Conservation (phyloP, 2,797 vertebrate species). For the Scolopax rusticola region DNA sequence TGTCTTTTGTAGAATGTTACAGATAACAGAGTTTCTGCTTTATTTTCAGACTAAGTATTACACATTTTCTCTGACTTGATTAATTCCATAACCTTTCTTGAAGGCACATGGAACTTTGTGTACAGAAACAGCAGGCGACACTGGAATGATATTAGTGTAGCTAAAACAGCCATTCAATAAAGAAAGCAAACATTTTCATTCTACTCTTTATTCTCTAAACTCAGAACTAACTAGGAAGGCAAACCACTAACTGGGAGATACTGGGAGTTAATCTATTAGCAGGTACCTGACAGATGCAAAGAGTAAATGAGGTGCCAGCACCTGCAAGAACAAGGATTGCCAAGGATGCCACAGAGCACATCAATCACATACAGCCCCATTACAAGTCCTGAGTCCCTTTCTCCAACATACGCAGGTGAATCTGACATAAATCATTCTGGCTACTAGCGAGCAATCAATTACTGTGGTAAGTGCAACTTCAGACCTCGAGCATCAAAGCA, state of each 20-base stretch:
- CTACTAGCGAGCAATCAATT: slow-evolving; percentile 39
- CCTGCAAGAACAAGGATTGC: not conserved
- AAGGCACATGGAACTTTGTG: not conserved
- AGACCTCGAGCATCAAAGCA: slow-evolving; percentile 40
- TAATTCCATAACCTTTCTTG: not conserved
- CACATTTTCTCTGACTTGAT: not conserved
- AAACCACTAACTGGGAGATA: not conserved
- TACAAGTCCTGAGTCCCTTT: not conserved
- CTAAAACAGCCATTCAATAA: not conserved
- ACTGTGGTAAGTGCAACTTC: slow-evolving; percentile 22
- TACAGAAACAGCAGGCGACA: not conserved
- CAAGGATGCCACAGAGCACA: slow-evolving; percentile 10
- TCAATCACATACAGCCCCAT: not conserved
- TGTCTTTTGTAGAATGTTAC: not conserved
- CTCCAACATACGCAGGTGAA: not conserved
- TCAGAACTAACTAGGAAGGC: not conserved
- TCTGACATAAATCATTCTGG: slow-evolving; percentile 35
- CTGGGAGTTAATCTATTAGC: not conserved
- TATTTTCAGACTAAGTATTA: not conserved
- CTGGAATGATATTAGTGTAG: not conserved
- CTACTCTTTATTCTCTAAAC: not conserved
- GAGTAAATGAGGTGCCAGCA: not conserved
- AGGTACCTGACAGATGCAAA: not conserved
- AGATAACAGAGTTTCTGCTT: not conserved
- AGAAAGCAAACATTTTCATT: not conserved